Evolutionary conservation across 2,888 invertebrate species (phyloP).

Genomic region (Acrobasis repandana): DNA sequence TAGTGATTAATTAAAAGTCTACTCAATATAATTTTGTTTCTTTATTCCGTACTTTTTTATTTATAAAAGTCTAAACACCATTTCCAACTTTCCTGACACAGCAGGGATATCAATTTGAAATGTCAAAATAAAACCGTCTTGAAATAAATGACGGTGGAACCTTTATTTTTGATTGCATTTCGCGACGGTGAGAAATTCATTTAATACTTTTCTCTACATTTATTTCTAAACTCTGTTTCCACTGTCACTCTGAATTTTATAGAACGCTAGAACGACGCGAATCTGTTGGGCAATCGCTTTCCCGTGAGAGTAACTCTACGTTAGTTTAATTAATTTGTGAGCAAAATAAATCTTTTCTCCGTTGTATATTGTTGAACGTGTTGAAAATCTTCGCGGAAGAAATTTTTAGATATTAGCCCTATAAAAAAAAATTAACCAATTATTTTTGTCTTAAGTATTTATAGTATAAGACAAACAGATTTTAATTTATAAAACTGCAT

Average conservation of each 20-base stretch:
- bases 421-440: too few relatives aligned
- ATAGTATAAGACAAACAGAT: too few relatives aligned
- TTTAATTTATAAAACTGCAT: too few relatives aligned
- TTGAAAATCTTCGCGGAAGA: too few relatives aligned
- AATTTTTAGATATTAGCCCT: too few relatives aligned
- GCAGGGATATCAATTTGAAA: background rate
- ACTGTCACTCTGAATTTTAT: background rate
- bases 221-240: background rate
- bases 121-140: conserved; percentile 1
- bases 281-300: too few relatives aligned
- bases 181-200: conserved; percentile 35
- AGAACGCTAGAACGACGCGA: background rate
- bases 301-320: too few relatives aligned
- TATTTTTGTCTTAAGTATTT: too few relatives aligned
- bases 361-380: too few relatives aligned
- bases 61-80: background rate
- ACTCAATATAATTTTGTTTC: background rate
- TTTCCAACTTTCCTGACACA: background rate
- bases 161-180: conserved; percentile 30
- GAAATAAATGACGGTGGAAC: conserved; percentile 29
- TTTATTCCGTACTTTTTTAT: background rate
- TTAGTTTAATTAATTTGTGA: too few relatives aligned
- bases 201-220: conserved; percentile 26
- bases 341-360: too few relatives aligned
- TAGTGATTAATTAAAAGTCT: background rate